These are phyloP conservation scores for Ammodytes marinus DNA, from an alignment of 2,113 vertebrate species.

Conservation along the genomic window DNA sequence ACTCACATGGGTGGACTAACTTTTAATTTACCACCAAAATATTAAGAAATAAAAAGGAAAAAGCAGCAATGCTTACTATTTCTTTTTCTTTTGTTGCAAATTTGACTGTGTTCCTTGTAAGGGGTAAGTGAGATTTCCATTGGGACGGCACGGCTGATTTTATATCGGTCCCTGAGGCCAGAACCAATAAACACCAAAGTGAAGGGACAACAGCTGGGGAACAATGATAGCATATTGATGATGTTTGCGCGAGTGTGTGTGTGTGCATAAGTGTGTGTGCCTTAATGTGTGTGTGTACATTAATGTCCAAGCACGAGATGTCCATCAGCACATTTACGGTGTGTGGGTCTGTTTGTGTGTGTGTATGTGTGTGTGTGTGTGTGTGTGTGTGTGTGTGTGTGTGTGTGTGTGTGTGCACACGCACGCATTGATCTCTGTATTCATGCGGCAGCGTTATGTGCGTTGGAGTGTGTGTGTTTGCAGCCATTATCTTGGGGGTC, in stretches of 20 bases:
- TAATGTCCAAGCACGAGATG: conserved; percentile 25
- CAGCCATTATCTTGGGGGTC: conserved; percentile 65
- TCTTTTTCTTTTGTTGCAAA: not conserved
- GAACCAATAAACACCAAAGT: conserved; percentile 75
- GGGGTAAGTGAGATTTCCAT: conserved; percentile 32
- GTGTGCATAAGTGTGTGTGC: conserved; percentile 1
- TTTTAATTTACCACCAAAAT: not conserved
- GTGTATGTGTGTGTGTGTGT: conserved; percentile 11
- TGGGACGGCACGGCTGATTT: conserved; percentile 61
- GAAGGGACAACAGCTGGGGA: conserved; percentile 75
- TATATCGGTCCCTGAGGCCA: conserved; percentile 75
- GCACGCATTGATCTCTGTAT: conserved; percentile 16
- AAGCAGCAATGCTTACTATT: not conserved
- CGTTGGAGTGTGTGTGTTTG: conserved; percentile 26
- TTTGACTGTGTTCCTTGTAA: no score
- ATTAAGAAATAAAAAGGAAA: not conserved
- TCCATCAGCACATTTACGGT: conserved; percentile 40
- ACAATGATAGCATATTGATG: conserved; percentile 80
- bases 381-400: not conserved
- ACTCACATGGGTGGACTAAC: not conserved
- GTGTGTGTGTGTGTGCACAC: not conserved
- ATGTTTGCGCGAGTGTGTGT: conserved; percentile 44
- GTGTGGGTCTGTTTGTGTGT: conserved; percentile 21
- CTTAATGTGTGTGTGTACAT: not conserved
- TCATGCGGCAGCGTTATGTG: not conserved